Evolutionary conservation across 2,113 vertebrate genomes (phyloP).

Genomic region (Eonycteris spelaea): DNA sequence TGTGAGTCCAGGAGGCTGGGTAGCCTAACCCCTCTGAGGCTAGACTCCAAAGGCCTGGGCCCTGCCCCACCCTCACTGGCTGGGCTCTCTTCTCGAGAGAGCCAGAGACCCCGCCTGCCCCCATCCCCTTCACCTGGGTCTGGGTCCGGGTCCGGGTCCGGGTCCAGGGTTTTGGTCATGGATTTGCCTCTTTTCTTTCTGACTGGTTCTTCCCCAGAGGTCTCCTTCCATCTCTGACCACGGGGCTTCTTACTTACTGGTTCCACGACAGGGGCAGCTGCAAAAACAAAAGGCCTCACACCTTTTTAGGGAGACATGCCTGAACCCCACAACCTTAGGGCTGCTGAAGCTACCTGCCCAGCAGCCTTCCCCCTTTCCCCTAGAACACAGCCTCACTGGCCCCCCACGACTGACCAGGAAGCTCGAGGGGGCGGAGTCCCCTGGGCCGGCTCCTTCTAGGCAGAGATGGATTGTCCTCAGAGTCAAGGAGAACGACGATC

Average conservation of each 20-base stretch:
- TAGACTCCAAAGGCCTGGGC: neutral
- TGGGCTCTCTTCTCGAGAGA: too few relatives aligned
- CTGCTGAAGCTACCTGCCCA: neutral
- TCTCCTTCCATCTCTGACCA: slow-evolving; percentile 67
- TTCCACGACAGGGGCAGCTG: slow-evolving; percentile 49
- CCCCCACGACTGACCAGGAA: slow-evolving; percentile 56
- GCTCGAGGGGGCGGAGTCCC: slow-evolving; percentile 71
- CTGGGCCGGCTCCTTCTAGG: slow-evolving; percentile 64
- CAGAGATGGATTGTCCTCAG: slow-evolving; percentile 68
- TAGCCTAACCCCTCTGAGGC: too few relatives aligned
- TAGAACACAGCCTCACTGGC: neutral
- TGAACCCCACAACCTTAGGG: neutral
- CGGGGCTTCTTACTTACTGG: slow-evolving; percentile 58
- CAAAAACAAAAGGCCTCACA: neutral
- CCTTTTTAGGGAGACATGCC: neutral
- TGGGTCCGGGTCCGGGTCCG: slow-evolving; percentile 12
- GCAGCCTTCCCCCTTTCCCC: neutral
- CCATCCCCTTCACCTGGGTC: slow-evolving; percentile 62
- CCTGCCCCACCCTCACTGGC: neutral
- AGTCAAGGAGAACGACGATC: slow-evolving; percentile 80
- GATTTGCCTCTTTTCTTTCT: slow-evolving; percentile 68
- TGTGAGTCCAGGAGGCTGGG: neutral
- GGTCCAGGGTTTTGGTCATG: slow-evolving; percentile 57
- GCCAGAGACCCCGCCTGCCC: neutral
- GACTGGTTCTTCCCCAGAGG: slow-evolving; percentile 51